Base-by-base conservation (phyloP, 2,113 vertebrate genomes). In the Oplegnathus fasciatus region DNA sequence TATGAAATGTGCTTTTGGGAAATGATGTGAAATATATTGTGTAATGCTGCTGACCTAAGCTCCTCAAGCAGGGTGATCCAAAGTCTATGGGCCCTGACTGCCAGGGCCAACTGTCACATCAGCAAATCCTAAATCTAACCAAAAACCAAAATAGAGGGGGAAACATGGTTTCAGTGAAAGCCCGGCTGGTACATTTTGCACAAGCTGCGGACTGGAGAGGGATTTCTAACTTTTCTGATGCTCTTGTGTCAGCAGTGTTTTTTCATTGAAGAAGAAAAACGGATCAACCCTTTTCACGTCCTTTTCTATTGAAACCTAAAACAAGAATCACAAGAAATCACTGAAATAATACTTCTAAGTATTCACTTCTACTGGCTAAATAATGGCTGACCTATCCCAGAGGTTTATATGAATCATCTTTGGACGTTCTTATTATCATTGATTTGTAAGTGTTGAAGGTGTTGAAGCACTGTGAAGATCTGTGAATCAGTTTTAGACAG, bases 41-140 rank as follows among this genome's bases (percentile, higher is more conserved):
- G 17, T 37, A 57, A 57, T 71, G 46, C 24, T 54, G 42, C 34
- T 54, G 44, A 22, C 9, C 17, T 84, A 57, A 71, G 67, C 28
- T 78, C 22, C 3, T 64, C 24, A 57, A 55, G 17, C 74, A 26
- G 46, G 4, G 26, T 42, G 66, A 70, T 76, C 73, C 73, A 50
- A 26, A 78, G 9, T 44, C 42, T 74, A 11, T 37, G n/a, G 40
- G 14, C 44, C 65, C 66, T 52, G n/a, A 72, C 67, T 67, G 60
- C 44, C 58, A 58, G 52, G 30, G 44, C 26, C 32, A 32, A 74
- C 52, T 46, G 76, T 54, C 62, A 79, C 76, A 68, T 70, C 61
- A 74, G 61, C 26, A 58, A 75, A 67, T 75, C 71, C 78, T 65
- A 34, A 75, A 80, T 66, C 32, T 50, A 71, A 81, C 40, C 66